phyloP scores from a whole-genome alignment of 1,140 invertebrate genomes.

The Musca domestica region DNA sequence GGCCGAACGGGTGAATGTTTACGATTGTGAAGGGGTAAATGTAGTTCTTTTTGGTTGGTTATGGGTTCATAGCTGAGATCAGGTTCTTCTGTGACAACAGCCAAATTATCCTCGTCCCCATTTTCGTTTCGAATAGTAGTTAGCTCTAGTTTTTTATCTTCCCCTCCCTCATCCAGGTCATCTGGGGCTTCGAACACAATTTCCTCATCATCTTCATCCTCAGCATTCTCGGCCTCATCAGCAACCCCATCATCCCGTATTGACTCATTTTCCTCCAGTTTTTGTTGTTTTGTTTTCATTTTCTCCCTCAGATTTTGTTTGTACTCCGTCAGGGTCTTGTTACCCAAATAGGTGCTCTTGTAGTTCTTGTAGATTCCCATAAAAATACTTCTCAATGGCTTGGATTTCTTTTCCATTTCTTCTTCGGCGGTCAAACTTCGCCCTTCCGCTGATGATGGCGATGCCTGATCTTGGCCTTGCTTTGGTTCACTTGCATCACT shows the following conservation, averaged over 20 bases:
- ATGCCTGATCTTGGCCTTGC: neutral
- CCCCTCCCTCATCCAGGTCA: neutral
- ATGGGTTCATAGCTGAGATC: neutral
- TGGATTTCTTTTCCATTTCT: constrained; percentile 32
- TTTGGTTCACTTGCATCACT: neutral
- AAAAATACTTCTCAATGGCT: constrained; percentile 39
- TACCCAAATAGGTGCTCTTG: constrained; percentile 51
- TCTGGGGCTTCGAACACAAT: too few relatives aligned
- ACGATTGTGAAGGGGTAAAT: neutral
- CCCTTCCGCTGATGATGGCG: neutral
- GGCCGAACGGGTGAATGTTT: too few relatives aligned
- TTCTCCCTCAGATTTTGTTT: constrained; percentile 37
- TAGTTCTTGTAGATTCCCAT: constrained; percentile 52
- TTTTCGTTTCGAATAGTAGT: neutral
- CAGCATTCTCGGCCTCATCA: neutral
- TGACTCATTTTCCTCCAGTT: constrained; percentile 5
- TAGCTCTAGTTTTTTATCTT: neutral
- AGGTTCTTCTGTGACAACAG: neutral
- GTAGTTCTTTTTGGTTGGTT: neutral
- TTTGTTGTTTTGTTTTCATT: constrained; percentile 19
- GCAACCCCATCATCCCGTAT: constrained; percentile 8
- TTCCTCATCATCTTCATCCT: neutral
- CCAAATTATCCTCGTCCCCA: neutral
- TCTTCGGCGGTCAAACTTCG: constrained; percentile 14
- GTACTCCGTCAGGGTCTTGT: constrained; percentile 46